Evolutionary conservation across 2,888 invertebrate genomes (phyloP), one percentile per base, ranked within the genome.

Genomic region (Cheilosia grossa): DNA sequence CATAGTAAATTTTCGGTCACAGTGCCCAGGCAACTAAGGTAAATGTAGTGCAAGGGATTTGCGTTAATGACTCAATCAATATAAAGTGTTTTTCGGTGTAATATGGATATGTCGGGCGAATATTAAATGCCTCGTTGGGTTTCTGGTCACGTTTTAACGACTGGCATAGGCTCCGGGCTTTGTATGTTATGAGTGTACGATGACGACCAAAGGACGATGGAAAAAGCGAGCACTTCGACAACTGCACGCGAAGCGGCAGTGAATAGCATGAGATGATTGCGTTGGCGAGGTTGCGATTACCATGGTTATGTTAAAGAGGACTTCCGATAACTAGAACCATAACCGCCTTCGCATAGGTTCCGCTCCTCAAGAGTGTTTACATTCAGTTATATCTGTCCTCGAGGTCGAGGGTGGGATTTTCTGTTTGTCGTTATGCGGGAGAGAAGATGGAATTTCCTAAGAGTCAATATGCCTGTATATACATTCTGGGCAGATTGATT

Each of bases 61-160:
- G 75, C 80, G 80, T 85, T 85, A 85, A 85, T 85, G 85, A 81
- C 85, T 85, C 85, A 81, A 85, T 85, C 85, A 85, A 80, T 85
- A 80, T 81, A 75, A 82, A 75, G 70, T 80, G 61, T 81, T 85
- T 72, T 81, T 69, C 58, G 75, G 59, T 64, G 81, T 85, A 81
- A 85, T 63, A 61, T 61, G 74, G 70, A 66, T 54, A 56, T 64
- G 74, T 80, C 47, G 58, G 51, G 51, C 61, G 81, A 81, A 81
- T 85, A 80, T 83, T 83, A 85, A 80, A 85, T 80, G 85, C 59
- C 75, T 85, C 85, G 80, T 85, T 81, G 74, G 64, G 51, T 81
- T 85, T 58, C 85, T 75, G 81, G 75, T 81, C 85, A 85, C 85
- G 85, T 80, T 85, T 72, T 75, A 61, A 72, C 54, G 70, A 70